Base-by-base conservation (phyloP, 1,140 invertebrate genomes). In the Dufourea novaeangliae region DNA sequence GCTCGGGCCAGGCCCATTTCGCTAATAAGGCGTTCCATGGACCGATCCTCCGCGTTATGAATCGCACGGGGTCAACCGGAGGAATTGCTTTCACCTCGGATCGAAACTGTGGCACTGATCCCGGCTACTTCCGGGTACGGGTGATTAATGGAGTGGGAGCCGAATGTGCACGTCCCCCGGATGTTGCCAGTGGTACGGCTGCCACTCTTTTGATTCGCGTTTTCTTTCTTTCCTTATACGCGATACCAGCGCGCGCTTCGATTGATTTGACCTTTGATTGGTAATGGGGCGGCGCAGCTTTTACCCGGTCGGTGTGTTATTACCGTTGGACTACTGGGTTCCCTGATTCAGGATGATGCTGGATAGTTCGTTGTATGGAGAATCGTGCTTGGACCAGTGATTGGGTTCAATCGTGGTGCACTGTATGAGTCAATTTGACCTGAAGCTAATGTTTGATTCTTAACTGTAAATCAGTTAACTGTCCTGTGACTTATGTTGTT, bases 1-100 rank as follows among this genome's bases (percentile, higher is more conserved):
- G n/a, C 73, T 22, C 82, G 64, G 64, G 37, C 76, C 68, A 78
- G n/a, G 83, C 81, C 84, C 87, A 89, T 87, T 86, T 89, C 79
- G 85, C 72, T 89, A 89, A 88, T 89, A 85, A 88, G 86, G 84
- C 80, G 87, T 88, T 88, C 86, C 81, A 50, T 61, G 74, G 63
- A 82, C 27, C 27, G 54, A 14, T 83, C 71, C 71, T 39, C 20
- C 44, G 25, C 46, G 25, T 52, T 39, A 77, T 54, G 72, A 80
- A 70, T 80, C 72, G 46, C 46, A 41, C 22, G 67, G 70, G 70
- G 52, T 78, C 64, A 70, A 79, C 69, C 75, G 50, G 39, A 83
- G 74, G 37, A 79, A 70, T 79, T 54, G 63, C n/a, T 14, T 50
- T 11, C 46, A 52, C 56, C 70, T 34, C 4, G 4, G 50, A 57